Base-by-base conservation (phyloP, 1,140 invertebrate species). In the Neotoxoptera formosana region DNA sequence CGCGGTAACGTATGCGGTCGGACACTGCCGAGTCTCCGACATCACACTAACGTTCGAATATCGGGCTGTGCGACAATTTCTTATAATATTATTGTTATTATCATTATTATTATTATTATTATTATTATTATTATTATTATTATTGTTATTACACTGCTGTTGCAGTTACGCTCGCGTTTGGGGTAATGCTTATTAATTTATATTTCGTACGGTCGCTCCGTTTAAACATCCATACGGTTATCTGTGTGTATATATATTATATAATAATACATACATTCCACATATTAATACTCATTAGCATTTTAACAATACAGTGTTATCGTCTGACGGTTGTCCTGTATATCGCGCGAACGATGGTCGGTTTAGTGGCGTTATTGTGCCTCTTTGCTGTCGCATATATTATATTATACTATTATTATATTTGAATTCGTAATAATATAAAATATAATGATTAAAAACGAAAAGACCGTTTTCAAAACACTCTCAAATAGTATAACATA, bases 101-200 rank as follows among this genome's bases (percentile, higher is more conserved):
- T 60, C n/a, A n/a, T n/a, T n/a, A n/a, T n/a, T n/a, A n/a, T n/a
- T 60, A 60, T 56, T 56, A 23, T 56, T 56, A 56, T 56, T 56
- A 56, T 56, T 56, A 56, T 60, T 60, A 60, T 25, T 56, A 56
- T 60, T 60, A 30, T 60, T 67, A 20, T 76, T 17, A 67, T 67
- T 76, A 76, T 76, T 76, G 17, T n/a, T n/a, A 76, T 76, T 76
- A 76, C 30, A 34, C n/a, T 76, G 60, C n/a, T n/a, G 60, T 76
- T 34, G 30, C 17, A 30, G n/a, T 20, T 34, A 76, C n/a, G n/a
- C 60, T 14, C 14, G 30, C 51, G 51, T 23, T 76, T n/a, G n/a
- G 60, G 60, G 60, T 67, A n/a, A 67, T 67, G 60, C 30, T 76
- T 76, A 76, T 76, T 67, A 76, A n/a, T 76, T 76, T 76, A n/a